Base-by-base conservation (phyloP, 2,888 invertebrate species). In the Platerodrilus igneus region DNA sequence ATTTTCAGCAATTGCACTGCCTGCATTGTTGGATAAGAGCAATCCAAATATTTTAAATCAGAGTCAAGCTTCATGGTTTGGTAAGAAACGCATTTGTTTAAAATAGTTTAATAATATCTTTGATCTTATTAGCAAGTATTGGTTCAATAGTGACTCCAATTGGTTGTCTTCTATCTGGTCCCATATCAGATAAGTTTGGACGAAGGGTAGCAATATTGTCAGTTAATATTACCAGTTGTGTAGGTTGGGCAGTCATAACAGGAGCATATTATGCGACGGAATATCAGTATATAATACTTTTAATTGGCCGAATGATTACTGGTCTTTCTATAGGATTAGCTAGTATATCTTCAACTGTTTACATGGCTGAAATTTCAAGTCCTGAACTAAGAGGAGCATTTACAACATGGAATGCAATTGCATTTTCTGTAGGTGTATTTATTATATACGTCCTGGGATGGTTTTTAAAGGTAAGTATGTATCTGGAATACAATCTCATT, bases 41-140 rank as follows among this genome's bases (percentile, higher is more conserved):
- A 63, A 63, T 18, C 60, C 62, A 8, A 47, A 70, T 9, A 52
- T 55, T 29, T 57, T 75, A 9, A 59, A 58, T 29, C 53, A 45
- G 3, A 49, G 56, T 21, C 67, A 76, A 57, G 68, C 70, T 2
- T 76, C 76, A 11, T 77, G 77, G 77, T 73, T 77, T 55, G 76
- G 77, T 77, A 61, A 62, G 66, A 58, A 14, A 25, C 17, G 10
- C 14, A n/a, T n/a, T n/a, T n/a, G n/a, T n/a, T n/a, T n/a, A n/a
- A n/a, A n/a, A n/a, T n/a, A n/a, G 9, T 13, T 21, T 16, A 20
- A 5, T 28, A 7, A 11, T 20, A 19, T 31, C 3, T 14, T 21
- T 29, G 3, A 8, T 26, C 10, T 31, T n/a, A 14, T 15, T 58
- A 78, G 77, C 76, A 0, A 75, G 76, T 41, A 65, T 73, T 19